A percentile compares a stretch with the other conserved stretches of the same genome.
Evolutionary conservation across 1,140 invertebrate genomes (phyloP).

Genomic region (Pogonognathellus flavescens): DNA sequence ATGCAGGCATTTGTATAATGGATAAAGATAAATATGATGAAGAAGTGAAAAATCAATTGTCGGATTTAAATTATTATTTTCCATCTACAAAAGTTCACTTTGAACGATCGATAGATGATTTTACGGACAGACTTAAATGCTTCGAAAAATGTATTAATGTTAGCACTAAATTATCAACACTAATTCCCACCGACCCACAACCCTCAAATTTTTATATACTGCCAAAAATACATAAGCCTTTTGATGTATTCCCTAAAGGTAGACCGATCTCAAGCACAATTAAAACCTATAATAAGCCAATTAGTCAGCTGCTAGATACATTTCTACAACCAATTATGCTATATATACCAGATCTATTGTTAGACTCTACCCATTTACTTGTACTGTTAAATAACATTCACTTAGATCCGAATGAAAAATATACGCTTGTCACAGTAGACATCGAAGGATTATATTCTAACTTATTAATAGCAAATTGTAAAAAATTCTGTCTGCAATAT

Average conservation of each 20-base stretch:
- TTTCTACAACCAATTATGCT: background rate
- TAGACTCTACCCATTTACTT: background rate
- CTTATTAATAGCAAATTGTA: too few species aligned
- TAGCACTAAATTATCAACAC: background rate
- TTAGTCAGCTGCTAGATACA: background rate
- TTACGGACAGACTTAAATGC: background rate
- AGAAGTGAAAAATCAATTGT: background rate
- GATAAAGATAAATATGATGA: background rate
- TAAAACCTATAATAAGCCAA: background rate
- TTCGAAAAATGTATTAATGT: background rate
- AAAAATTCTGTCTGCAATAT: too few species aligned
- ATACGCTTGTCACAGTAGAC: too few species aligned
- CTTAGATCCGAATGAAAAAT: too few species aligned
- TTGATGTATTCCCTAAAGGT: background rate
- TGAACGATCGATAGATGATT: background rate
- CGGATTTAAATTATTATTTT: background rate
- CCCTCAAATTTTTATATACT: background rate
- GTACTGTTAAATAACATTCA: too few species aligned
- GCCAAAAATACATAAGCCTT: background rate
- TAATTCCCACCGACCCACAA: background rate
- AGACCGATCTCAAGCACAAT: background rate
- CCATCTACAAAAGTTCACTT: background rate
- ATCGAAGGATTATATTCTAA: too few species aligned
- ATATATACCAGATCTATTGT: background rate
- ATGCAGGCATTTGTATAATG: background rate